Evolutionary conservation across 2,113 vertebrate genomes (phyloP), one percentile per base, ranked within the genome.

Genomic region (Microtus oregoni): DNA sequence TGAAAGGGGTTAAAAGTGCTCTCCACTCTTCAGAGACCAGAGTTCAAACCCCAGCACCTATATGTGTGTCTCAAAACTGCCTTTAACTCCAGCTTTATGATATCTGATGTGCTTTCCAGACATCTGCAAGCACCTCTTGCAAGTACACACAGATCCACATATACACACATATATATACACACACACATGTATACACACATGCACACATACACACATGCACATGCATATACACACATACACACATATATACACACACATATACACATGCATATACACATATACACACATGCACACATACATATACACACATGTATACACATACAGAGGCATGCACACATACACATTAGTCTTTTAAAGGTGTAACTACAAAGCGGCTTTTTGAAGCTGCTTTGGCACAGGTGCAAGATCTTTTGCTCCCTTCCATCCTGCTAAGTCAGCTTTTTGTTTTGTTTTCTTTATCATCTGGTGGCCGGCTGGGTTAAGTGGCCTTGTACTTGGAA

Each of bases 191-290:
- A 14, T 13, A 15, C 2, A 52, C 13, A 52, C 3, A 52, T 3
- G n/a, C n/a, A n/a, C 17, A 55, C 77, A 55, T 15, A 55, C 1
- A 55, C 4, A 55, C 15, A 55, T 0, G 15, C 3, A 15, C 41
- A 41, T 1, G 0, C 3, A 15, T 3, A 15, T 0, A 15, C 14
- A 55, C 3, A 55, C 0, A 55, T 17, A 17, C 55, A 55, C 15
- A 55, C 0, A 15, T 12, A 4, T 14, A 55, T 4, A 55, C 11
- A 17, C 0, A 4, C 0, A 55, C 15, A 4, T 4, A 55, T 5
- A 1, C 15, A 55, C 17, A 55, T 19, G 5, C 1, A 19, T 17
- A 58, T 14, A 55, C 1, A 58, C 55, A 58, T 0, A 58, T 19
- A 6, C 17, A 58, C 55, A 19, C 15, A 55, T 55, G 0, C 4